phyloP scores from a whole-genome alignment of 2,888 invertebrate genomes.

The Parnassius glacialis region DNA sequence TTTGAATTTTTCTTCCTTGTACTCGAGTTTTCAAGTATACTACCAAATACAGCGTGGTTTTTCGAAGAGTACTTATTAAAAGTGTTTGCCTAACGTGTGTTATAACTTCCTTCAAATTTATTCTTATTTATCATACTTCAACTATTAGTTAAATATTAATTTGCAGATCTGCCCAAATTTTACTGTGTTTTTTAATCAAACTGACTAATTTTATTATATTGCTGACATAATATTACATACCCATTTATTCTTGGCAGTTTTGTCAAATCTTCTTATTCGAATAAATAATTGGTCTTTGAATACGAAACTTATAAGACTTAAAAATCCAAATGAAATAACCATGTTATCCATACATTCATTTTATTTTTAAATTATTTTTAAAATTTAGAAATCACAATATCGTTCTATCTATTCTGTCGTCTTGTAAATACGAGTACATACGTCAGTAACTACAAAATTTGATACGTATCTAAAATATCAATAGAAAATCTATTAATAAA shows the following conservation, averaged over 20 bases:
- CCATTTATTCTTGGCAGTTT: too few relatives aligned
- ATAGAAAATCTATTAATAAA: conserved; percentile 17
- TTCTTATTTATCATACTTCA: not conserved
- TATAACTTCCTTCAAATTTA: conserved; percentile 27
- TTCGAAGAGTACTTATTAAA: conserved; percentile 30
- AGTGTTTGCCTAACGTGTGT: conserved; percentile 32
- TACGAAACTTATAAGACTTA: not conserved
- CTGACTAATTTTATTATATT: too few relatives aligned
- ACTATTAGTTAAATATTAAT: too few relatives aligned
- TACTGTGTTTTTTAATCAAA: too few relatives aligned
- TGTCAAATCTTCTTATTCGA: not conserved
- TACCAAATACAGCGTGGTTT: conserved; percentile 29
- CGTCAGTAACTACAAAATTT: conserved; percentile 11
- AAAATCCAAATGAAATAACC: not conserved
- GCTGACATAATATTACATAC: too few relatives aligned
- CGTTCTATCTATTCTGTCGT: not conserved
- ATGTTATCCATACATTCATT: not conserved
- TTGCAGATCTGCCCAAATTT: too few relatives aligned
- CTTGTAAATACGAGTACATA: not conserved
- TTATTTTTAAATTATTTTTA: not conserved
- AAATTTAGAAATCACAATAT: not conserved
- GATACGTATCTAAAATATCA: conserved; percentile 8
- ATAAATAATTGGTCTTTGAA: not conserved
- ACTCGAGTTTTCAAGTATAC: conserved; percentile 29
- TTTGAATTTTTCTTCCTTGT: conserved; percentile 30